Evolutionary conservation across 2,113 vertebrate genomes (phyloP), one percentile per base, ranked within the genome.

Genomic region (Myocastor coypus): DNA sequence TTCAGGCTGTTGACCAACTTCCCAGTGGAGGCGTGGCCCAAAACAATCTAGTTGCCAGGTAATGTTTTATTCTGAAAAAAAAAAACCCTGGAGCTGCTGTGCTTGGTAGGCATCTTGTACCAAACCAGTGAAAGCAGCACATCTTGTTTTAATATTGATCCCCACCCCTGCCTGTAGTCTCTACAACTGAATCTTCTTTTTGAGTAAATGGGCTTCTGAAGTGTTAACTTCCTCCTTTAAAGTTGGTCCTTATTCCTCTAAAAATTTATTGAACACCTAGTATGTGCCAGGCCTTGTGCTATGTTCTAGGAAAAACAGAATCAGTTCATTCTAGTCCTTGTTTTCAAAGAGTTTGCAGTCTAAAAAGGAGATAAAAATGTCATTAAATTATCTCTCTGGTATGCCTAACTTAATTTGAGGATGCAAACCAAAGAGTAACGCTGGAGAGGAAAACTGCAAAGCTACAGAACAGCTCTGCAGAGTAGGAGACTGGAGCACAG

Each of bases 201-300:
- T 30, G 59, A 46, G 64, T 12, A 7, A 19, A 10, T 12, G 13
- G 40, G 42, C 75, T 82, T 80, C 61, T 57, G 64, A 37, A 55
- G 30, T 30, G 28, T 73, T 55, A 34, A 34, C 30, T 55, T 80
- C 0, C 28, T 66, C 37, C 32, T n/a, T 24, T 77, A 32, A 64
- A 3, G 37, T 73, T 73, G 71, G 75, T 78, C 28, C 42, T 50
- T 50, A 1, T 40, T 64, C 28, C 32, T n/a, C 28, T 69, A n/a
- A 59, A 55, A 30, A 17, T 81, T 87, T 64, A 52, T 40, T 82
- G 77, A 66, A 5, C 87, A 64, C 61, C 78, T 52, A 9, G 24
- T 77, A 30, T 77, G 94, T 92, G 92, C 95, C 88, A 87, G 95
- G 69, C 75, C 83, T 94, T 59, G 81, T 71, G 81, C 89, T 87